These are phyloP conservation scores for Lasaia peninsularis DNA, from an alignment of 1,140 invertebrate species.

Conservation along the genomic window DNA sequence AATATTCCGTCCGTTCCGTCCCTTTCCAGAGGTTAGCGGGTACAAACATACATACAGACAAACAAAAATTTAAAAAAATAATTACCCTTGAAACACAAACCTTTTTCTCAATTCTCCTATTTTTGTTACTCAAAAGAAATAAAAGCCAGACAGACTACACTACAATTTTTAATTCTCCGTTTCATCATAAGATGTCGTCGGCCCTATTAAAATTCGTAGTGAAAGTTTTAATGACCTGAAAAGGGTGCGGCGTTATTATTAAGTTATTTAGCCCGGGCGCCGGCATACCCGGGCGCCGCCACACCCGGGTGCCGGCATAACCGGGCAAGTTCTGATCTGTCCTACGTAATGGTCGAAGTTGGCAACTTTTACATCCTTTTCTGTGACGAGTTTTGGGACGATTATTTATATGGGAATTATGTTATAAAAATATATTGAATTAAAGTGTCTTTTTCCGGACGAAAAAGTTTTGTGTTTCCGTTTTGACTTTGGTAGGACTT, in stretches of 20 bases:
- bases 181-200: not conserved
- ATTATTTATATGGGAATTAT: conserved; percentile 1
- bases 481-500: too few relatives aligned
- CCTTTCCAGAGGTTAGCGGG: too few relatives aligned
- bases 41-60: too few relatives aligned
- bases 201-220: not conserved
- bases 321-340: conserved; percentile 5
- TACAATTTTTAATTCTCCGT: not conserved
- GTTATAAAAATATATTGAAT: conserved; percentile 6
- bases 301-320: not conserved
- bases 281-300: not conserved
- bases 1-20: too few relatives aligned
- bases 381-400: not conserved
- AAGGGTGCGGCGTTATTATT: conserved; percentile 10
- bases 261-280: conserved; percentile 6
- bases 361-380: conserved; percentile 2
- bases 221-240: conserved; percentile 8
- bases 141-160: not conserved
- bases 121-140: too few relatives aligned
- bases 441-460: not conserved
- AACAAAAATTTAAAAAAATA: too few relatives aligned
- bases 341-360: conserved; percentile 5
- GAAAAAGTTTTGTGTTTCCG: not conserved
- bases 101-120: not conserved
- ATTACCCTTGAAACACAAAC: not conserved